Conservation (phyloP, 2,888 invertebrate genomes). For the Archips xylosteana region DNA sequence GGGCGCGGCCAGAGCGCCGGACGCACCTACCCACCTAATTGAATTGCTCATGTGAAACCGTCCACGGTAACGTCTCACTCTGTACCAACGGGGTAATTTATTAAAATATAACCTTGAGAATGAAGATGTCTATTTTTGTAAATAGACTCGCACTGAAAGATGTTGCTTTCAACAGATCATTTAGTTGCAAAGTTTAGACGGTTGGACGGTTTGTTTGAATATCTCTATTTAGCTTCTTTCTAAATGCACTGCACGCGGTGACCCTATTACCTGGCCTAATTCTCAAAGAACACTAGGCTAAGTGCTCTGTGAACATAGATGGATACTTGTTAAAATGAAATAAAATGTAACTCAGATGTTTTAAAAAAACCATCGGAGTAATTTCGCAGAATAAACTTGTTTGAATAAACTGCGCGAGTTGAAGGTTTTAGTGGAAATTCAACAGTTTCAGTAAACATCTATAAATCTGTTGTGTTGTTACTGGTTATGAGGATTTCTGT, state of each 20-base stretch:
- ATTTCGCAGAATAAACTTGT: constrained; percentile 13
- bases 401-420: constrained; percentile 20
- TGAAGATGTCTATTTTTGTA: background rate
- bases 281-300: background rate
- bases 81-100: constrained; percentile 15
- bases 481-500: constrained; percentile 3
- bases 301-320: constrained; percentile 5
- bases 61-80: constrained; percentile 10
- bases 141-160: background rate
- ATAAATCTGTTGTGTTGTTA: background rate
- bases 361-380: constrained; percentile 6
- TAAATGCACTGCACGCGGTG: background rate
- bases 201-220: constrained; percentile 5
- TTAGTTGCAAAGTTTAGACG: background rate
- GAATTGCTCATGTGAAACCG: constrained; percentile 12
- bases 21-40: constrained; percentile 25
- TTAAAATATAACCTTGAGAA: constrained; percentile 9
- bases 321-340: background rate
- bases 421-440: constrained; percentile 16
- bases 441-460: constrained; percentile 16
- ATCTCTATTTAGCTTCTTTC: background rate
- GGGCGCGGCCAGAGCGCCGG: constrained; percentile 12
- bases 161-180: background rate
- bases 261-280: background rate
- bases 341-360: constrained; percentile 13